These are phyloP conservation scores for Zoanthus gigantus DNA, from an alignment of 92 coral and sea anemone genomes.

Conservation along the genomic window DNA sequence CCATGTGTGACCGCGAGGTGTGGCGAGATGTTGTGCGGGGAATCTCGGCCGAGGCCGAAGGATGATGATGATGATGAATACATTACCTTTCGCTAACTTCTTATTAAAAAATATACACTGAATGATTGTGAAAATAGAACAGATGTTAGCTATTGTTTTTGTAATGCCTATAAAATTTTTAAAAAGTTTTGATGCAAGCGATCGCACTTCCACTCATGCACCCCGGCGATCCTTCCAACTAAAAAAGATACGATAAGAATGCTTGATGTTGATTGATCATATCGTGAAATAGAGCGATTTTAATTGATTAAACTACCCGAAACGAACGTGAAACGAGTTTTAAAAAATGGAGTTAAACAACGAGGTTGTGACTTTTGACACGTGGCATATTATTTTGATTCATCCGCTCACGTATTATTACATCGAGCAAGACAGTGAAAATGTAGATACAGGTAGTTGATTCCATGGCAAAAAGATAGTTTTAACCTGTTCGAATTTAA, in stretches of 20 bases:
- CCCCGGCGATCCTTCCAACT: too few relatives aligned
- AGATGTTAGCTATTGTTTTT: not conserved
- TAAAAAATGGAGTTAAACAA: not conserved
- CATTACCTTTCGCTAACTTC: not conserved
- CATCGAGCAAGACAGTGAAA: not conserved
- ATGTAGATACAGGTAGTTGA: not conserved
- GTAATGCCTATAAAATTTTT: too few relatives aligned
- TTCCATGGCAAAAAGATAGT: slow-evolving; percentile 11
- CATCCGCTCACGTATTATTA: not conserved
- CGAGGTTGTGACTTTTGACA: slow-evolving; percentile 1
- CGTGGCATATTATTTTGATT: not conserved
- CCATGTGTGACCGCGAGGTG: too few relatives aligned
- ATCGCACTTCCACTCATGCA: too few relatives aligned
- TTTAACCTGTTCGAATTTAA: slow-evolving; percentile 7
- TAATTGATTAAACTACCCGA: slow-evolving; percentile 1
- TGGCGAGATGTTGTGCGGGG: too few relatives aligned
- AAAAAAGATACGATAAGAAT: not conserved
- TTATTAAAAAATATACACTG: slow-evolving; percentile 13
- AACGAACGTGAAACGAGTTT: slow-evolving; percentile 5
- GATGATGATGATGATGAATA: not conserved
- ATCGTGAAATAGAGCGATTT: slow-evolving; percentile 8
- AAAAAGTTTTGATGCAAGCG: too few relatives aligned
- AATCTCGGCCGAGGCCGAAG: too few relatives aligned
- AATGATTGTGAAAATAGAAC: slow-evolving; percentile 24
- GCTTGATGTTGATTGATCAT: slow-evolving; percentile 14